A percentile compares a stretch with the other conserved stretches of the same genome.
Evolutionary conservation across 2,888 invertebrate species (phyloP).

Genomic region (Eurytoma californica): DNA sequence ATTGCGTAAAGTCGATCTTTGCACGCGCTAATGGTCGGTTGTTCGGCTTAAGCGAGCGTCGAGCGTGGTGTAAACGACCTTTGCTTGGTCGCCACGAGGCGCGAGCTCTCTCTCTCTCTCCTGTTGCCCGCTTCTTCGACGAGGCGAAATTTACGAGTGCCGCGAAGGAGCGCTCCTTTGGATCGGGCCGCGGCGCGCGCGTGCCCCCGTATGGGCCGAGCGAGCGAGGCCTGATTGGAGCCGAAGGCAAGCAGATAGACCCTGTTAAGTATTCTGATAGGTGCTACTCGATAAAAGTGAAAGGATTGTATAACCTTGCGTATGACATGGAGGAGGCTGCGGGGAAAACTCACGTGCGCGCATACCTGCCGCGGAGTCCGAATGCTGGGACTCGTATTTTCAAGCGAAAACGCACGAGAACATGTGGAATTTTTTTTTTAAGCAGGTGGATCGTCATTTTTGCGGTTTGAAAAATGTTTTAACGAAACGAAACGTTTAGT

Average conservation of each 20-base stretch:
- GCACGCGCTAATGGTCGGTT: conserved; percentile 8
- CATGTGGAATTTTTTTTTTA: too few relatives aligned
- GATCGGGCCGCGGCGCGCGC: background rate
- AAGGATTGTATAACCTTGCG: conserved; percentile 72
- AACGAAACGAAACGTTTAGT: too few relatives aligned
- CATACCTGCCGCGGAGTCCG: too few relatives aligned
- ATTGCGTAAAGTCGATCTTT: conserved; percentile 8
- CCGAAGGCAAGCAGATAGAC: conserved; percentile 14
- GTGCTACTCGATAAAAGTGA: conserved; percentile 70
- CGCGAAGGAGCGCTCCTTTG: conserved; percentile 44
- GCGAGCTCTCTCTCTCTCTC: conserved; percentile 57
- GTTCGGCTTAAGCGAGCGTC: background rate
- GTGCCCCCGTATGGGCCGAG: background rate
- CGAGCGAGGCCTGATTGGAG: conserved; percentile 20
- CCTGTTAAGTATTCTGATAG: conserved; percentile 50
- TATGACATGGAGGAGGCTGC: conserved; percentile 36
- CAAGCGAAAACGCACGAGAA: too few relatives aligned
- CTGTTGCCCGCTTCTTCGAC: conserved; percentile 53
- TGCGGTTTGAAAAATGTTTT: too few relatives aligned
- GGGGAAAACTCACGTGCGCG: too few relatives aligned
- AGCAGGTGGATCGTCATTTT: too few relatives aligned
- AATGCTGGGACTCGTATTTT: too few relatives aligned
- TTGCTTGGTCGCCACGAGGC: conserved; percentile 66
- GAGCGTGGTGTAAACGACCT: conserved; percentile 67
- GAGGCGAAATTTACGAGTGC: conserved; percentile 67